Evolutionary conservation across 1,140 invertebrate species (phyloP).

Genomic region (Drosophila bifasciata): DNA sequence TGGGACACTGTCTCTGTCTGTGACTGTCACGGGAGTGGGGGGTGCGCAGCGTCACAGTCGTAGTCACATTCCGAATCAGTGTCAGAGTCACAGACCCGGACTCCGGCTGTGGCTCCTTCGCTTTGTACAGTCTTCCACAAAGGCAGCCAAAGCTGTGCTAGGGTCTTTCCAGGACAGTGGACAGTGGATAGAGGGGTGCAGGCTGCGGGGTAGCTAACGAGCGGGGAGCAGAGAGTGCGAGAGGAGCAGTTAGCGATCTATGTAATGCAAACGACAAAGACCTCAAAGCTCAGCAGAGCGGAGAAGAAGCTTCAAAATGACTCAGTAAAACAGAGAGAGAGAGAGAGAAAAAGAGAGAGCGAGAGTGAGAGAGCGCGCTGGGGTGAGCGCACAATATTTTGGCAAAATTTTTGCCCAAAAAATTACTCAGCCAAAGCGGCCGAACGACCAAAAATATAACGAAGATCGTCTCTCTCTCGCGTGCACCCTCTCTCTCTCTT

Average conservation of each 20-base stretch:
- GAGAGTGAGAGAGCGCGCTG: not conserved
- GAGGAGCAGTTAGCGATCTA: conserved; percentile 42
- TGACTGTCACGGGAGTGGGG: not conserved
- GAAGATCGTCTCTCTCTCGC: conserved; percentile 13
- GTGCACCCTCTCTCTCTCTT: not conserved
- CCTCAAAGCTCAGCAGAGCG: not conserved
- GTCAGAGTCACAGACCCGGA: conserved; percentile 18
- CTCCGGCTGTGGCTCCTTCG: conserved; percentile 30
- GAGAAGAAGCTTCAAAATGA: not conserved
- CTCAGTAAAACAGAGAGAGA: conserved; percentile 1
- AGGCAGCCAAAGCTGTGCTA: conserved; percentile 10
- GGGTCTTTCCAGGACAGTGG: not conserved
- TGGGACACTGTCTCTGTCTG: too few relatives aligned
- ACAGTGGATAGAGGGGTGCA: not conserved
- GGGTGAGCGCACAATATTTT: conserved; percentile 17
- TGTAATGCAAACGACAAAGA: conserved; percentile 62
- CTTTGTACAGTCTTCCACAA: conserved; percentile 53
- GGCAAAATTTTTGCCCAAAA: conserved; percentile 16
- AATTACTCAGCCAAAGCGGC: conserved; percentile 45
- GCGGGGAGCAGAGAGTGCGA: not conserved
- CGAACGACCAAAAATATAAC: conserved; percentile 28
- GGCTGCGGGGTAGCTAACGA: not conserved
- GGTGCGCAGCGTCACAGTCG: not conserved
- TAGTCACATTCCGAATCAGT: conserved; percentile 17
- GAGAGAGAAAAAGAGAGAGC: conserved; percentile 10